A percentile compares a stretch with the other conserved stretches of the same genome.
Conservation (phyloP, 92 coral and sea anemone species). For the Bergia sp. region DNA sequence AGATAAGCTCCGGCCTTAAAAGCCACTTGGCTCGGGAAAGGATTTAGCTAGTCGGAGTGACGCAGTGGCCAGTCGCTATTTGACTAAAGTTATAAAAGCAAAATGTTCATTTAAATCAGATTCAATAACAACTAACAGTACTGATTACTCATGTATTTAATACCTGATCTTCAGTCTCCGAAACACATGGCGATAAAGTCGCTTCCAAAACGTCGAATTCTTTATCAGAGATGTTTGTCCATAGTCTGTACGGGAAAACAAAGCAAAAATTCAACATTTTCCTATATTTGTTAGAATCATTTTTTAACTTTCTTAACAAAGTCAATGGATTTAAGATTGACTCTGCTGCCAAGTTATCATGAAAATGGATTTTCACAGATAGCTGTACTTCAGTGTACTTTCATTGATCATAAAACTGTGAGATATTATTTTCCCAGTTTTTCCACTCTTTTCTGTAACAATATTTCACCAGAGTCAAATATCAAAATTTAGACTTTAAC, state of each 20-base stretch:
- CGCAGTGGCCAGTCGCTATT: too few relatives aligned
- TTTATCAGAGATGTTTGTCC: conserved; percentile 96
- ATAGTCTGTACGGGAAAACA: conserved; percentile 60
- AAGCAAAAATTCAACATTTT: not conserved
- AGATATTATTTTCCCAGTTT: too few relatives aligned
- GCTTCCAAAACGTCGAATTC: conserved; percentile 89
- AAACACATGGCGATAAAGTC: conserved; percentile 80
- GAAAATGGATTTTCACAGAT: not conserved
- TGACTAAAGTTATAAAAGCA: not conserved
- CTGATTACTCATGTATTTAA: not conserved
- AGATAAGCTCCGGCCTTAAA: too few relatives aligned
- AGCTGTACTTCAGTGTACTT: too few relatives aligned
- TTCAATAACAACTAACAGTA: not conserved
- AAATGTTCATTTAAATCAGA: not conserved
- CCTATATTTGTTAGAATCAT: too few relatives aligned
- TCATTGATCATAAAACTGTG: too few relatives aligned
- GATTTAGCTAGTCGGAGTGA: too few relatives aligned
- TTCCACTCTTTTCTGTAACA: too few relatives aligned
- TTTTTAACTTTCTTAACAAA: not conserved
- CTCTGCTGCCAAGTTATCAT: too few relatives aligned
- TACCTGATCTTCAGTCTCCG: conserved; percentile 93
- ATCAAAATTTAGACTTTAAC: too few relatives aligned
- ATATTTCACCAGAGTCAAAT: too few relatives aligned
- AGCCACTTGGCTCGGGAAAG: too few relatives aligned
- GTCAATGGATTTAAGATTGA: not conserved